These are phyloP conservation scores for Stichodactyla helianthus DNA, from an alignment of 64 coral and sea anemone species.

Conservation along the genomic window DNA sequence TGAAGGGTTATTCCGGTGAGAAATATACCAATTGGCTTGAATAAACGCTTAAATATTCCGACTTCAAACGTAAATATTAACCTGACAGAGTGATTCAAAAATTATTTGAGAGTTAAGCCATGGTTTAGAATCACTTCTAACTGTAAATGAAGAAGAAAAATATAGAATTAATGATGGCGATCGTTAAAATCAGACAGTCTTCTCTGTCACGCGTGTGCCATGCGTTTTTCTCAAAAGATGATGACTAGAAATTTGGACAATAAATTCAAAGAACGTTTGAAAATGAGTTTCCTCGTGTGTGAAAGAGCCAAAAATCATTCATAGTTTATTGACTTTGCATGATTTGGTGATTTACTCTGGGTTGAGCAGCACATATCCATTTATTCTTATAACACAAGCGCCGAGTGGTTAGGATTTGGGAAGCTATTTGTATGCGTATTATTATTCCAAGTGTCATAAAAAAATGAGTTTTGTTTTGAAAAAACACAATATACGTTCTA, in stretches of 20 bases:
- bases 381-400: not conserved
- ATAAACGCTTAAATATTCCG: not conserved
- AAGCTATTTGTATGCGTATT: not conserved
- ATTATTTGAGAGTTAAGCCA: not conserved
- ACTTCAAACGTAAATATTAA: not conserved
- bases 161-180: not conserved
- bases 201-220: not conserved
- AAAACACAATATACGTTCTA: not conserved
- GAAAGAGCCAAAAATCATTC: not conserved
- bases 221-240: not conserved
- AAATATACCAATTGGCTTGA: not conserved
- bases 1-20: too few species aligned
- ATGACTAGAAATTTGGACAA: not conserved
- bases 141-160: not conserved
- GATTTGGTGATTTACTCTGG: not conserved
- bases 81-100: not conserved
- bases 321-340: conserved; percentile 7
- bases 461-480: not conserved
- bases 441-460: not conserved
- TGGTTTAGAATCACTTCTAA: not conserved
- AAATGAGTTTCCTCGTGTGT: not conserved
- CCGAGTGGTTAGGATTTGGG: too few species aligned
- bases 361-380: not conserved
- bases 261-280: not conserved
- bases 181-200: not conserved